A percentile compares a stretch with the other conserved stretches of the same genome.
These are phyloP conservation scores for Chrysocyon brachyurus DNA, from an alignment of 2,797 vertebrate species.

Conservation along the genomic window DNA sequence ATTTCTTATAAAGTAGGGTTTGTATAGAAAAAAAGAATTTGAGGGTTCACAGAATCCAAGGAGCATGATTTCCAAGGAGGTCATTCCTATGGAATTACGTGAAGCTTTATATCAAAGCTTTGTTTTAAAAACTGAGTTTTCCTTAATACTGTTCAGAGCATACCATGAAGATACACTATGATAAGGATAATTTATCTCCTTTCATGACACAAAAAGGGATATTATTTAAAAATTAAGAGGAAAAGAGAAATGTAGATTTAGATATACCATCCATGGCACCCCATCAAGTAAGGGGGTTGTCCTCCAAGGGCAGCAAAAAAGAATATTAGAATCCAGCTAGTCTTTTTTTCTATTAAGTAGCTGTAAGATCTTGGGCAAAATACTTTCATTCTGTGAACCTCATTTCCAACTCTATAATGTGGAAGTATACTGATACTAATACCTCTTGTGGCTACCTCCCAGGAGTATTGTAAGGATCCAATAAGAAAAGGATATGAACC, in stretches of 20 bases:
- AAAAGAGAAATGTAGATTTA: neutral
- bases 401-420: neutral
- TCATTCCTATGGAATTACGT: neutral
- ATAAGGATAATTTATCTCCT: neutral
- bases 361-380: constrained; percentile 15
- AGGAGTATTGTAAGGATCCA: neutral
- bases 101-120: neutral
- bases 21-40: neutral
- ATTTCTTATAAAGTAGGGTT: neutral
- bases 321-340: neutral
- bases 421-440: neutral
- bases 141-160: neutral
- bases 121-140: neutral
- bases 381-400: neutral
- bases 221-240: neutral
- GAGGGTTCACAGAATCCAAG: neutral
- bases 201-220: neutral
- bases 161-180: neutral
- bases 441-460: neutral
- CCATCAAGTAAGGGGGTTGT: neutral
- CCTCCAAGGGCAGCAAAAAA: neutral
- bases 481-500: neutral
- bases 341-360: neutral
- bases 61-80: neutral
- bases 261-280: neutral